A percentile compares a stretch with the other conserved stretches of the same genome.
phyloP scores from a whole-genome alignment of 2,113 vertebrate genomes.

The Empidonax traillii region DNA sequence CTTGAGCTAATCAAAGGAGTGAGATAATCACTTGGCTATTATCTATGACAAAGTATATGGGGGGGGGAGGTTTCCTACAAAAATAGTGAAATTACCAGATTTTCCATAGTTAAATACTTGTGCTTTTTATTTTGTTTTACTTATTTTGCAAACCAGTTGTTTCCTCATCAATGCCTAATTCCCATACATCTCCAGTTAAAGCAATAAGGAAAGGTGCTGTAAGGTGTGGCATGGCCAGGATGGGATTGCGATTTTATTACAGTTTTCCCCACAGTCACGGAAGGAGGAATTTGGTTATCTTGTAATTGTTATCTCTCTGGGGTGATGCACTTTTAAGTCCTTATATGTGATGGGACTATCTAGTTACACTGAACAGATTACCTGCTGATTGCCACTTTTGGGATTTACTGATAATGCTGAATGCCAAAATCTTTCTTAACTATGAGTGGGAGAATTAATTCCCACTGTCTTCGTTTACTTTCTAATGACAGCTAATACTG shows the following conservation, averaged over 20 bases:
- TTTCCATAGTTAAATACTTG: neutral
- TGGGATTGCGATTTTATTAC: neutral
- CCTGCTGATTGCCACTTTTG: constrained; percentile 50
- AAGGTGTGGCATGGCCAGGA: neutral
- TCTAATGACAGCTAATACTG: constrained; percentile 29
- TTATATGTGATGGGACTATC: constrained; percentile 6
- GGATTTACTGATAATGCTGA: constrained; percentile 52
- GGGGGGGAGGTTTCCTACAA: neutral
- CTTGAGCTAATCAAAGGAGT: neutral
- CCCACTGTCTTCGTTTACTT: constrained; percentile 1
- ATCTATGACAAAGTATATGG: neutral
- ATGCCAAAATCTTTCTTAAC: constrained; percentile 46
- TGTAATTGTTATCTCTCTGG: constrained; percentile 41
- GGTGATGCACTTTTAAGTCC: constrained; percentile 37
- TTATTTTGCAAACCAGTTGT: neutral
- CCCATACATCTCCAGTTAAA: neutral
- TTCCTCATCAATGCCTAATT: neutral
- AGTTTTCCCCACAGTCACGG: neutral
- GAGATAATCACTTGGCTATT: neutral
- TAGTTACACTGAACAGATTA: constrained; percentile 50
- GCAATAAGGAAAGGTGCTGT: neutral
- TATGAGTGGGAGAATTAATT: constrained; percentile 46
- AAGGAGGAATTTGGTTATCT: constrained; percentile 35
- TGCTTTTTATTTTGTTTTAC: neutral
- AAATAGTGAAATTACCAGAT: neutral